phyloP scores from a whole-genome alignment of 2,888 invertebrate species.

The Tetrapedia diversipes region DNA sequence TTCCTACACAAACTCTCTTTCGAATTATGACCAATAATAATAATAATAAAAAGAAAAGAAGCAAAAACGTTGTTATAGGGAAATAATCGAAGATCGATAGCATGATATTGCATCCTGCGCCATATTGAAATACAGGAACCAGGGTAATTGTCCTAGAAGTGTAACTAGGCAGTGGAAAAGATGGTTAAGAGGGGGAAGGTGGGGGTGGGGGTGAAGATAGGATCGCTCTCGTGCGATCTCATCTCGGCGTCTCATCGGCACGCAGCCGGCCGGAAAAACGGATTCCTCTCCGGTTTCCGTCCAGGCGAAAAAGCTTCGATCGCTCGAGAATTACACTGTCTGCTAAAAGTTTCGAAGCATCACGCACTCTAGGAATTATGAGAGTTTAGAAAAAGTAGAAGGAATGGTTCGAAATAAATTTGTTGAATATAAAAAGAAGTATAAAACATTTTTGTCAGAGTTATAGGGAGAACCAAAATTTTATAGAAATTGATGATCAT shows the following conservation, averaged over 20 bases:
- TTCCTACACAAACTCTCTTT: not conserved
- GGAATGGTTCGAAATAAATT: no score
- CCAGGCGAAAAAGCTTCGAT: conserved; percentile 44
- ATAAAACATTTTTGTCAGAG: no score
- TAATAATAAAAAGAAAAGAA: not conserved
- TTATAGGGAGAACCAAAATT: no score
- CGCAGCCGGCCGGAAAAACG: conserved; percentile 57
- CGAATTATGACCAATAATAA: not conserved
- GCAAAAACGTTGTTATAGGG: no score
- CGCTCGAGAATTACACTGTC: conserved; percentile 63
- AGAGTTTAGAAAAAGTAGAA: no score
- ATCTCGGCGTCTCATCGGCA: conserved; percentile 61
- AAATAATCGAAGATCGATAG: not conserved
- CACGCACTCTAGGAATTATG: no score
- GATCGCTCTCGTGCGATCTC: conserved; percentile 46
- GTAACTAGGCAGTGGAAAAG: not conserved
- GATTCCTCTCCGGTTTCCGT: conserved; percentile 38
- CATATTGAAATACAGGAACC: not conserved
- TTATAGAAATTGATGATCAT: no score
- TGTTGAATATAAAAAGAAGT: no score
- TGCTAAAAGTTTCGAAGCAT: no score
- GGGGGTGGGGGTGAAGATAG: no score
- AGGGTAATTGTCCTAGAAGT: conserved; percentile 5
- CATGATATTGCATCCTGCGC: not conserved
- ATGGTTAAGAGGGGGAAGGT: not conserved